Percentiles rank a stretch among this genome's conserved stretches.
Conservation (phyloP, 1,140 invertebrate genomes). For the Lithobius niger region DNA sequence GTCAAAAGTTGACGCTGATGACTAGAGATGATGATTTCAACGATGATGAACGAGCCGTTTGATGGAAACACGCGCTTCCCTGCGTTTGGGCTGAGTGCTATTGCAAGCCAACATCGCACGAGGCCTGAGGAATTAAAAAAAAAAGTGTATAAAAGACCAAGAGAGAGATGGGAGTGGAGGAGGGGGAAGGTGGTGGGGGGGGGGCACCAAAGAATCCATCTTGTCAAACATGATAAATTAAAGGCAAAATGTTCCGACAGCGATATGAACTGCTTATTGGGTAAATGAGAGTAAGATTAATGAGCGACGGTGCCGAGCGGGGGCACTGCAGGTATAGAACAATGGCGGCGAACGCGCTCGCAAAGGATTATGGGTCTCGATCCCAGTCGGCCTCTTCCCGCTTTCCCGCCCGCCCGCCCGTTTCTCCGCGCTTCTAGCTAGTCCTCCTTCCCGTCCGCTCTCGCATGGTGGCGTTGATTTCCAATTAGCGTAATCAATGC, state of each 20-base stretch:
- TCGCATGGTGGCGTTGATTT: background rate
- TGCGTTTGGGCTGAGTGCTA: too few relatives aligned
- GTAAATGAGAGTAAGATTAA: background rate
- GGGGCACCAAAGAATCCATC: background rate
- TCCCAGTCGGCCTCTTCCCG: background rate
- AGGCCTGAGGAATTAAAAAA: too few relatives aligned
- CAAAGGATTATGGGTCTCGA: background rate
- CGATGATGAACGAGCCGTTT: too few relatives aligned
- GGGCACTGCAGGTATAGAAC: background rate
- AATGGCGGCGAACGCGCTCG: background rate
- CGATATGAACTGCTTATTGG: background rate
- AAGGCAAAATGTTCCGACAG: conserved; percentile 4
- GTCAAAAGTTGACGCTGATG: too few relatives aligned
- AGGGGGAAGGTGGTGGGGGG: too few relatives aligned
- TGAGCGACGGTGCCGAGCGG: background rate
- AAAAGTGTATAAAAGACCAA: too few relatives aligned
- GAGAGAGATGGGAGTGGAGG: too few relatives aligned
- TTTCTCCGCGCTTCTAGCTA: background rate
- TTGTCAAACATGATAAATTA: conserved; percentile 7
- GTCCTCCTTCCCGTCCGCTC: background rate
- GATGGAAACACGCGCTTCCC: too few relatives aligned
- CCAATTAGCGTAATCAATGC: conserved; percentile 7
- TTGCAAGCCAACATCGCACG: too few relatives aligned
- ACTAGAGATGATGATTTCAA: too few relatives aligned
- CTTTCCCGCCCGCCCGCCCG: background rate